Percentiles rank a stretch among this genome's conserved stretches.
Conservation (phyloP, 2,113 vertebrate genomes). For the Melanocharis versteri region DNA sequence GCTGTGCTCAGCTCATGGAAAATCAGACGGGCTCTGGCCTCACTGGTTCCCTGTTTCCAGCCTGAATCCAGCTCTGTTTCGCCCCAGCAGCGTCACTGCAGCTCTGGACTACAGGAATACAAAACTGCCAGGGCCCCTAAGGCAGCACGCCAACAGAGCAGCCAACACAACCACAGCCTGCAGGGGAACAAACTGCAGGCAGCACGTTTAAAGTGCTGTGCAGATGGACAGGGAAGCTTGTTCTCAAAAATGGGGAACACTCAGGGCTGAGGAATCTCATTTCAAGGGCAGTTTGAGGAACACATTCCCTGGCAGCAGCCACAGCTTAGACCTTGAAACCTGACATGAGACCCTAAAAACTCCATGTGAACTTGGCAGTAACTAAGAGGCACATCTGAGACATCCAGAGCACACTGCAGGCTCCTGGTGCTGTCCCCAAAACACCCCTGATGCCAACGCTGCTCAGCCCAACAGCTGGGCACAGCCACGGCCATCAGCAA, state of each 20-base stretch:
- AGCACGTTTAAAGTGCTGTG: neutral
- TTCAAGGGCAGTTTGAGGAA: neutral
- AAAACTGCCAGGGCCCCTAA: neutral
- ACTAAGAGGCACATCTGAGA: neutral
- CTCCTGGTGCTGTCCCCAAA: neutral
- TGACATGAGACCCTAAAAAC: neutral
- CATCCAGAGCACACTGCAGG: neutral
- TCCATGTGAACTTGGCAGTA: neutral
- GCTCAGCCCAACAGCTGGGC: neutral
- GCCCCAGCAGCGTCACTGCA: neutral
- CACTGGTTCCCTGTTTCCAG: neutral
- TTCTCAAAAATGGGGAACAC: neutral
- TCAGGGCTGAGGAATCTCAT: neutral
- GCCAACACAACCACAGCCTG: neutral
- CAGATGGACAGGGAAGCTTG: too few species aligned
- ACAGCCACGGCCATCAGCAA: neutral
- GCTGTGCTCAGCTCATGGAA: neutral
- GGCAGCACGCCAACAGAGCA: neutral
- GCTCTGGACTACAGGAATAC: neutral
- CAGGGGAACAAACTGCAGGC: neutral
- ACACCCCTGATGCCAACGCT: neutral
- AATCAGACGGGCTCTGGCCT: neutral
- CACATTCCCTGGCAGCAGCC: neutral
- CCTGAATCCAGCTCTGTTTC: neutral
- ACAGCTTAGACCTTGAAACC: neutral